Percentiles rank a stretch among this genome's conserved stretches.
phyloP scores from a whole-genome alignment of 92 coral and sea anemone genomes.

The Plumapathes pennacea region DNA sequence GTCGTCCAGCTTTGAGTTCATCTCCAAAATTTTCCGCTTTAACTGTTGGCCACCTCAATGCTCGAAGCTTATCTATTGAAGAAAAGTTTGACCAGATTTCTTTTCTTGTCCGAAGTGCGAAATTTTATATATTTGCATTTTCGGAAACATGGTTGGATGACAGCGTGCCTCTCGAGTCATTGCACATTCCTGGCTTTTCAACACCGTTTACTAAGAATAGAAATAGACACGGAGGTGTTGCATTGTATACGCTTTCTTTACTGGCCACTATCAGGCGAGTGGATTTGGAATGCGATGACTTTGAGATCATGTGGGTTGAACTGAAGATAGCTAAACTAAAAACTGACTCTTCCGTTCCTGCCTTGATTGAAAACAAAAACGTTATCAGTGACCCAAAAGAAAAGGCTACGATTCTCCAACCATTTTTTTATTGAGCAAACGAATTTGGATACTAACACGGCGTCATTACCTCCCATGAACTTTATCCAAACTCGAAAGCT shows the following conservation, averaged over 20 bases:
- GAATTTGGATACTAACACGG: too few relatives aligned
- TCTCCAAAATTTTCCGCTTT: constrained; percentile 1
- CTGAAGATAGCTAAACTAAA: background rate
- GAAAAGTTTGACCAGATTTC: constrained; percentile 17
- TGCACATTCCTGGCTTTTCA: background rate
- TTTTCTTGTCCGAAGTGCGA: background rate
- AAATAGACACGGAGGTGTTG: too few relatives aligned
- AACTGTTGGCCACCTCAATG: constrained; percentile 10
- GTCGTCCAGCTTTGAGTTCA: too few relatives aligned
- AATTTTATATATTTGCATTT: constrained; percentile 2
- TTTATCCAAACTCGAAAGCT: too few relatives aligned
- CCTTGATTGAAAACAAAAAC: constrained; percentile 1
- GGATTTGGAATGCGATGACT: background rate
- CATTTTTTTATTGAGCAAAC: too few relatives aligned
- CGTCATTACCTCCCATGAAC: too few relatives aligned
- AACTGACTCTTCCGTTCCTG: constrained; percentile 9
- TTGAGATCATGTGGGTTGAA: background rate
- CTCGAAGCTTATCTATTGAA: constrained; percentile 9
- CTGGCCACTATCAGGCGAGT: constrained; percentile 2
- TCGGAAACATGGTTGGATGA: constrained; percentile 13
- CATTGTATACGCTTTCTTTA: constrained; percentile 1
- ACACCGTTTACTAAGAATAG: too few relatives aligned
- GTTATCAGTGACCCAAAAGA: constrained; percentile 11
- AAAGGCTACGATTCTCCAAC: constrained; percentile 29
- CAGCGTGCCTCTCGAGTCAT: background rate